A percentile compares a stretch with the other conserved stretches of the same genome.
Conservation (phyloP, 2,113 vertebrate genomes). For the Boulengeromyrus knoepffleri region DNA sequence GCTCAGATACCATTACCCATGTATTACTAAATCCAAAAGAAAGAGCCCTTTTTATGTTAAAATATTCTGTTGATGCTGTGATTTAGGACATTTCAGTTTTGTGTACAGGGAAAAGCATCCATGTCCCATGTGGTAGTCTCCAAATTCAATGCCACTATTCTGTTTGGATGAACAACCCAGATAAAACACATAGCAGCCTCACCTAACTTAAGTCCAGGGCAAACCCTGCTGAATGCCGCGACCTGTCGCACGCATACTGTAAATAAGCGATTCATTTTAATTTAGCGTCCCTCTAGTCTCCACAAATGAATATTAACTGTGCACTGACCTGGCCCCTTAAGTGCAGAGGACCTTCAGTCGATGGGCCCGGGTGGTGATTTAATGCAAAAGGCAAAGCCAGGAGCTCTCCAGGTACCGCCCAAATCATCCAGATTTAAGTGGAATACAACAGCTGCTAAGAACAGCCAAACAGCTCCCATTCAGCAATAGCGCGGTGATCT, state of each 20-base stretch:
- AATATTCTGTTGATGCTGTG: background rate
- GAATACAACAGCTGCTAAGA: conserved; percentile 39
- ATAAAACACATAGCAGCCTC: background rate
- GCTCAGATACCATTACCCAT: background rate
- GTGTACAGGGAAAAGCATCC: background rate
- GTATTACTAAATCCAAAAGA: background rate
- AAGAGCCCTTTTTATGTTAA: background rate
- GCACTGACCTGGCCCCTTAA: conserved; percentile 6
- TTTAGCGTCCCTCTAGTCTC: conserved; percentile 9
- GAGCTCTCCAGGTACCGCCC: background rate
- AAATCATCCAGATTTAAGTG: conserved; percentile 33
- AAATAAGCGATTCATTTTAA: background rate
- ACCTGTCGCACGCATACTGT: background rate
- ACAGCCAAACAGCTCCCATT: conserved; percentile 35
- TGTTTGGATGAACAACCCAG: background rate
- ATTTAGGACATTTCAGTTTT: background rate
- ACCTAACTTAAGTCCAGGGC: background rate
- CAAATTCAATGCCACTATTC: background rate
- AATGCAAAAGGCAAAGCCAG: conserved; percentile 16
- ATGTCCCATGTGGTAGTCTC: background rate
- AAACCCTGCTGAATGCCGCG: background rate
- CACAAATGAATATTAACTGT: background rate
- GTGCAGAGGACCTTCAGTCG: conserved; percentile 39
- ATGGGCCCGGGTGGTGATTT: background rate
- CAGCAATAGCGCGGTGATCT: conserved; percentile 18